Percentiles rank a stretch among this genome's conserved stretches.
Conservation (phyloP, 2,888 invertebrate genomes). For the Latheticus oryzae region DNA sequence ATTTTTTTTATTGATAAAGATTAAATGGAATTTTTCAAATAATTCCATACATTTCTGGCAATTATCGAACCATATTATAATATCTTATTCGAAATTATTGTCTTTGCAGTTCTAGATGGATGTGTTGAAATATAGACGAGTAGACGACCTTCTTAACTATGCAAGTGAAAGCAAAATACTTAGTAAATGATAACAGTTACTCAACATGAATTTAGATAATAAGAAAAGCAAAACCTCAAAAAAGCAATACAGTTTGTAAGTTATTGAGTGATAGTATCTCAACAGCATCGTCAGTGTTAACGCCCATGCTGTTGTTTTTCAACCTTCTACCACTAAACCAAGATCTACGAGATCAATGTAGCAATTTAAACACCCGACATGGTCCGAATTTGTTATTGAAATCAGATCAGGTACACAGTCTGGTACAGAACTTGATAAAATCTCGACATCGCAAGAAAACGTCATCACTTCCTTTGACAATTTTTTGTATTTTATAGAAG, state of each 20-base stretch:
- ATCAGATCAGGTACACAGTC: conserved; percentile 55
- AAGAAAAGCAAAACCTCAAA: too few species aligned
- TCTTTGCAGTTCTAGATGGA: conserved; percentile 3
- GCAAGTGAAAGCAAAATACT: conserved; percentile 30
- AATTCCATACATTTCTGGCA: too few species aligned
- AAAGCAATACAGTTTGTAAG: conserved; percentile 39
- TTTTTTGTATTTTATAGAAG: conserved; percentile 16
- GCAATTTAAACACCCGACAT: conserved; percentile 56
- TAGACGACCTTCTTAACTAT: conserved; percentile 32
- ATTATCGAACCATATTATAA: conserved; percentile 6
- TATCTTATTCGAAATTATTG: conserved; percentile 19
- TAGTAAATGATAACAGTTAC: too few species aligned
- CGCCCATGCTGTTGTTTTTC: conserved; percentile 52
- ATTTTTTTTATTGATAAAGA: conserved; percentile 18
- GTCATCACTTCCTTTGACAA: conserved; percentile 26
- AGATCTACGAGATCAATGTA: conserved; percentile 55
- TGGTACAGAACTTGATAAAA: conserved; percentile 50
- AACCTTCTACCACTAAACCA: conserved; percentile 37
- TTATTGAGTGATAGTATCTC: conserved; percentile 49
- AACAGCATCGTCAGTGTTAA: conserved; percentile 50
- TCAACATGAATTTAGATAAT: too few species aligned
- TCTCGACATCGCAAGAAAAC: conserved; percentile 45
- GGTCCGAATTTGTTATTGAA: conserved; percentile 62
- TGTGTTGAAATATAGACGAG: conserved; percentile 10
- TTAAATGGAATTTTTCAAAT: conserved; percentile 19